Percentiles rank a stretch among this genome's conserved stretches.
Conservation (phyloP, 1,140 invertebrate species). For the Drosophila insularis region DNA sequence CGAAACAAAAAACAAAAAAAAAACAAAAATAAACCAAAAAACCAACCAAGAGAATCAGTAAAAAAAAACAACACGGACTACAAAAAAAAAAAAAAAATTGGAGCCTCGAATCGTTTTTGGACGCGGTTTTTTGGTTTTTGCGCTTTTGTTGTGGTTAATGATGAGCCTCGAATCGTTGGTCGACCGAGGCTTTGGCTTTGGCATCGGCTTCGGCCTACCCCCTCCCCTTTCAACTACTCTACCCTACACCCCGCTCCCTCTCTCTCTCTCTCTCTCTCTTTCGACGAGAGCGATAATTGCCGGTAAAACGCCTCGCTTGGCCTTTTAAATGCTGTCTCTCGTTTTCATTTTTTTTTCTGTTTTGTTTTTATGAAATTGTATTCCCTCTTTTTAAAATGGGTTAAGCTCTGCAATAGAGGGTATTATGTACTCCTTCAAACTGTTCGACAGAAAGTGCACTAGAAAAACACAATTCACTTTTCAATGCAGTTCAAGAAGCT, state of each 20-base stretch:
- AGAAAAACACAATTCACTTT: too few species aligned
- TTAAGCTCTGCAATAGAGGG: constrained; percentile 33
- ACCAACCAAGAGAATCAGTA: constrained; percentile 17
- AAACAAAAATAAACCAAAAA: constrained; percentile 18
- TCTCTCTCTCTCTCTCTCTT: background rate
- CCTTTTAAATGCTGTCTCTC: constrained; percentile 75
- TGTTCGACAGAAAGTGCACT: background rate
- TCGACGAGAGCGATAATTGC: constrained; percentile 71
- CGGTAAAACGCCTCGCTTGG: constrained; percentile 80
- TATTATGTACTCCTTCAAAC: constrained; percentile 12
- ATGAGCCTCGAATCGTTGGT: constrained; percentile 51
- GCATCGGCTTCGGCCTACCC: background rate
- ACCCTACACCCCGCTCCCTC: background rate
- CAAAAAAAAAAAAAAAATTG: constrained; percentile 1
- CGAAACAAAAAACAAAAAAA: constrained; percentile 41
- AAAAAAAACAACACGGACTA: background rate
- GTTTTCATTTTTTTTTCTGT: constrained; percentile 23
- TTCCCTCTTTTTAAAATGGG: constrained; percentile 40
- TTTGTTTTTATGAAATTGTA: constrained; percentile 45
- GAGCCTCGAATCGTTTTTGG: constrained; percentile 50
- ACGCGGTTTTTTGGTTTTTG: constrained; percentile 58
- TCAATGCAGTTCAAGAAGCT: too few species aligned
- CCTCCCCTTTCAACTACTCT: background rate
- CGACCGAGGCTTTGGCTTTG: constrained; percentile 35
- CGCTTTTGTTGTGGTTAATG: constrained; percentile 71